Conservation (phyloP, 2,888 invertebrate genomes). For the Drosophila anomalata region DNA sequence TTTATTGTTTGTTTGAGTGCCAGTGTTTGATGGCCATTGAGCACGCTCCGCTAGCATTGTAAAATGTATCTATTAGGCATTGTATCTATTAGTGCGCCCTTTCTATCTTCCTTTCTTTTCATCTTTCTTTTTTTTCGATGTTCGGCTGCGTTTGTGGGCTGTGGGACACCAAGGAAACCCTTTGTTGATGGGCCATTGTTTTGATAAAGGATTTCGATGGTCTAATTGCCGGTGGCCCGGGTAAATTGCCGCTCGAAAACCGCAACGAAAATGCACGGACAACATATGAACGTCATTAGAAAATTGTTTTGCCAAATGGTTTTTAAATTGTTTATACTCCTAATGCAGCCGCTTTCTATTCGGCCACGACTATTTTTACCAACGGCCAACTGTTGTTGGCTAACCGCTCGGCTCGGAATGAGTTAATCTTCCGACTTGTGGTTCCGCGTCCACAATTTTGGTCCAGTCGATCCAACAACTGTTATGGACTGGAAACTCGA, state of each 20-base stretch:
- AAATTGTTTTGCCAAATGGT: slow-evolving; percentile 80
- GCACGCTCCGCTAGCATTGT: slow-evolving; percentile 65
- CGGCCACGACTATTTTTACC: slow-evolving; percentile 30
- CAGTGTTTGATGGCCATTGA: slow-evolving; percentile 66
- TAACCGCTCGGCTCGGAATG: slow-evolving; percentile 52
- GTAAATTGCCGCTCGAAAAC: slow-evolving; percentile 64
- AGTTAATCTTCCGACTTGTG: slow-evolving; percentile 68
- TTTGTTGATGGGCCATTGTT: slow-evolving; percentile 57
- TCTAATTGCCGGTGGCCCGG: slow-evolving; percentile 61
- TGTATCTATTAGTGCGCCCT: slow-evolving; percentile 65
- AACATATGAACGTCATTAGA: slow-evolving; percentile 78
- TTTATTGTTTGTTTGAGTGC: slow-evolving; percentile 78
- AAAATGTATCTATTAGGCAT: slow-evolving; percentile 71
- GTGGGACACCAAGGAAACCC: slow-evolving; percentile 37
- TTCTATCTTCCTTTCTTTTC: slow-evolving; percentile 38
- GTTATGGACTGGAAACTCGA: slow-evolving; percentile 37
- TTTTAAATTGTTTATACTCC: slow-evolving; percentile 76
- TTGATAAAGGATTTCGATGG: slow-evolving; percentile 76
- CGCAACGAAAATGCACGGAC: slow-evolving; percentile 71
- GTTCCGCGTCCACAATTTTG: slow-evolving; percentile 53
- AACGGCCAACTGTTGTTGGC: slow-evolving; percentile 60
- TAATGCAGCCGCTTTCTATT: slow-evolving; percentile 65
- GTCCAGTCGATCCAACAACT: slow-evolving; percentile 64
- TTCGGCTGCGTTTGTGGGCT: background rate
- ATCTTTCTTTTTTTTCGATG: slow-evolving; percentile 26